phyloP scores from a whole-genome alignment of 2,888 invertebrate genomes.

The Torymus aiolomorphi region DNA sequence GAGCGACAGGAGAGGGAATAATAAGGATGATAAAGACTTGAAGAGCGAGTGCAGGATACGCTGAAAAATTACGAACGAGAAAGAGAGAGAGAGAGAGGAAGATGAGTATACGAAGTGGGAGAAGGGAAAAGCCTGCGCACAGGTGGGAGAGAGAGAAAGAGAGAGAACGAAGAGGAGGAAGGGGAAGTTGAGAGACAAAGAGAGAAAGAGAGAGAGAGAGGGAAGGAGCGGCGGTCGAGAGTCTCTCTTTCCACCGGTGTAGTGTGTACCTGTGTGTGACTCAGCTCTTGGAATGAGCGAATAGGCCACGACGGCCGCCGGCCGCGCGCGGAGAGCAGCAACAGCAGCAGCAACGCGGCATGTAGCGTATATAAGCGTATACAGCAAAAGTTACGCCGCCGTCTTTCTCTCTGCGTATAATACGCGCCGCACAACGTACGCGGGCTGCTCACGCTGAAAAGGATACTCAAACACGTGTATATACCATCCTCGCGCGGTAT shows the following conservation, averaged over 20 bases:
- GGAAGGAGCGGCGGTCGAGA: constrained; percentile 32
- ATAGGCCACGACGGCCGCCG: constrained; percentile 61
- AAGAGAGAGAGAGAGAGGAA: constrained; percentile 25
- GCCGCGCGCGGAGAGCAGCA: background rate
- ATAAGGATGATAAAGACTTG: constrained; percentile 52
- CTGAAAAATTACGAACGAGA: constrained; percentile 18
- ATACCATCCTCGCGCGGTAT: background rate
- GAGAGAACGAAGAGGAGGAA: background rate
- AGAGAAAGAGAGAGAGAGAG: constrained; percentile 38
- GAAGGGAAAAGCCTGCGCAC: background rate
- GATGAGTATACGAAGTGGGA: background rate
- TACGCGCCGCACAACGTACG: background rate
- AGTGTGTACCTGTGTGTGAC: constrained; percentile 42
- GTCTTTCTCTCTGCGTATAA: background rate
- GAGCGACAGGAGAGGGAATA: constrained; percentile 43
- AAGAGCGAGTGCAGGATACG: constrained; percentile 41
- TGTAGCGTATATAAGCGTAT: background rate
- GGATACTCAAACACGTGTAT: background rate
- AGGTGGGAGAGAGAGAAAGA: constrained; percentile 24
- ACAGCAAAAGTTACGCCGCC: constrained; percentile 46
- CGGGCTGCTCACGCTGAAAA: constrained; percentile 18
- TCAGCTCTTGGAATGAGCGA: constrained; percentile 64
- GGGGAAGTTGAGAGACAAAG: constrained; percentile 12
- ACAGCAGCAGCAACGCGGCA: constrained; percentile 16
- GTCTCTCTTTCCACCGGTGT: constrained; percentile 19